These are phyloP conservation scores for Eupithecia abbreviata DNA, from an alignment of 2,888 invertebrate genomes.

Conservation along the genomic window DNA sequence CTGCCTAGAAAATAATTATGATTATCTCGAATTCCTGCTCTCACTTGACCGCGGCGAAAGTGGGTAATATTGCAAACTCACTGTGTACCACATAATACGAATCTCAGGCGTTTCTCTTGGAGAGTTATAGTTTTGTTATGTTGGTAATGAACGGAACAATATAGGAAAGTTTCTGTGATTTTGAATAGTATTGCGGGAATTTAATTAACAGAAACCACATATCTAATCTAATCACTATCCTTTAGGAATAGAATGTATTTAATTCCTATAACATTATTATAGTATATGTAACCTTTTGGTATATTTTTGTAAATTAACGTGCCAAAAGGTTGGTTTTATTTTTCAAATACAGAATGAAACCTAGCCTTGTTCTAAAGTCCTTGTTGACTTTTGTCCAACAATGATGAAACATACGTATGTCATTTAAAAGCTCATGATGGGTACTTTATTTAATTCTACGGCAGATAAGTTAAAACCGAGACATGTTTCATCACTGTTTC, in stretches of 20 bases:
- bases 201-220: not conserved
- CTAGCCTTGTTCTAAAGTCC: no score
- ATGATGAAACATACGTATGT: no score
- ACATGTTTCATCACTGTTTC: no score
- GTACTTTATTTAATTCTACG: no score
- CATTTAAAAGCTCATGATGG: no score
- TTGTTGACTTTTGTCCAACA: no score
- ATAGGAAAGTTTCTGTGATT: not conserved
- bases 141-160: not conserved
- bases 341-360: not conserved
- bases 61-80: conserved; percentile 32
- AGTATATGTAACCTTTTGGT: no score
- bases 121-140: not conserved
- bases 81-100: conserved; percentile 10
- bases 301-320: no score
- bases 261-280: no score
- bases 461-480: no score
- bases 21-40: conserved; percentile 24
- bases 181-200: not conserved
- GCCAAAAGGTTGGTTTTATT: not conserved
- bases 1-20: conserved; percentile 16
- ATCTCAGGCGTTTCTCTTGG: not conserved
- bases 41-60: conserved; percentile 41
- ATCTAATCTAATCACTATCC: no score
- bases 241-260: no score